Percentiles rank a stretch among this genome's conserved stretches.
Conservation (phyloP, 2,113 vertebrate genomes). For the Silurus glanis region DNA sequence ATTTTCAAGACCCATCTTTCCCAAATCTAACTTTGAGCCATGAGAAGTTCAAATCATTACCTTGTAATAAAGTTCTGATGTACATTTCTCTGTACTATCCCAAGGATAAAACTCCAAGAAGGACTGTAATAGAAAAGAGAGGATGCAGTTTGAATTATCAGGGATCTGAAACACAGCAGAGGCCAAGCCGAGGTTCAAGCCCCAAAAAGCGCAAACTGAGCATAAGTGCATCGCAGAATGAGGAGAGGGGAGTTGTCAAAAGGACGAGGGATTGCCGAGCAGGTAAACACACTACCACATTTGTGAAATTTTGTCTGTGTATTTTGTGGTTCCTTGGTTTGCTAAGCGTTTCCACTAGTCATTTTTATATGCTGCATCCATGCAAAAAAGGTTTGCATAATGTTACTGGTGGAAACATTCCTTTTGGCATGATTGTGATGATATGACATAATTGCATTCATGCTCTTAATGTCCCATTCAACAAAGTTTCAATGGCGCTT, state of each 20-base stretch:
- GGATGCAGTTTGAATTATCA: slow-evolving; percentile 63
- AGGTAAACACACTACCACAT: slow-evolving; percentile 51
- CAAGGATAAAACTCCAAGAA: slow-evolving; percentile 65
- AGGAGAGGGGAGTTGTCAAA: slow-evolving; percentile 56
- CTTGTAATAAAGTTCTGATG: background rate
- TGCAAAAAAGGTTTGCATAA: background rate
- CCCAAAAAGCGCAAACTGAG: slow-evolving; percentile 62
- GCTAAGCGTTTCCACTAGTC: background rate
- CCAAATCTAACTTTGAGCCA: background rate
- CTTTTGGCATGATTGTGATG: background rate
- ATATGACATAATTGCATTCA: background rate
- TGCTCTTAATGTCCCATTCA: background rate
- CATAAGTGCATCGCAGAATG: slow-evolving; percentile 46
- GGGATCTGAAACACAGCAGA: slow-evolving; percentile 49
- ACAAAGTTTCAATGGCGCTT: background rate
- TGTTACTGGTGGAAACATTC: background rate
- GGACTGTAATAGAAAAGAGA: slow-evolving; percentile 55
- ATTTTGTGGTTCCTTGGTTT: background rate
- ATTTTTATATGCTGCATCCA: too few relatives aligned
- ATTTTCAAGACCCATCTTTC: background rate
- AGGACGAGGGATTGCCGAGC: slow-evolving; percentile 62
- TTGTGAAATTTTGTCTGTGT: background rate
- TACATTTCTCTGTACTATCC: background rate
- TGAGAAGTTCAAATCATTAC: background rate
- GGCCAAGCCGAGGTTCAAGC: slow-evolving; percentile 49